Percentiles rank a stretch among this genome's conserved stretches.
Evolutionary conservation across 1,140 invertebrate genomes (phyloP).

Genomic region (Eufriesea mexicana): DNA sequence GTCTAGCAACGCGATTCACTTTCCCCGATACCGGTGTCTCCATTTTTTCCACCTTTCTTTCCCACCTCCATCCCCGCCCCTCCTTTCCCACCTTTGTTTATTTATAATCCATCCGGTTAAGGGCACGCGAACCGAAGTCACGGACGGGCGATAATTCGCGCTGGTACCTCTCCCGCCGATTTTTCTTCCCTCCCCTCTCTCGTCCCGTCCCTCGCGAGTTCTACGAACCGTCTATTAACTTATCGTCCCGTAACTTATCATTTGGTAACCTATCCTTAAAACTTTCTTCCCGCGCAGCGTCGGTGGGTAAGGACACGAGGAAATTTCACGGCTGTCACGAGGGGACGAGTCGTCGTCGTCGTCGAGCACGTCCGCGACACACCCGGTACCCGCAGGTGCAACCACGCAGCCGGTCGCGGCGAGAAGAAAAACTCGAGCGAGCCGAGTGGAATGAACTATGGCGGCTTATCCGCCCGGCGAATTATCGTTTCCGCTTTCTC

Average conservation of each 20-base stretch:
- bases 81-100: background rate
- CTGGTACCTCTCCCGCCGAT: background rate
- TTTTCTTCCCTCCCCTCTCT: background rate
- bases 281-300: background rate
- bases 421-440: slow-evolving; percentile 16
- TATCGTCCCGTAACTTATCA: background rate
- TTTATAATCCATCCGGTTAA: slow-evolving; percentile 27
- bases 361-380: background rate
- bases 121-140: slow-evolving; percentile 1
- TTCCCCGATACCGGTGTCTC: too few relatives aligned
- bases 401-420: background rate
- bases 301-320: background rate
- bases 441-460: slow-evolving; percentile 54
- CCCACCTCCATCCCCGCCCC: too few relatives aligned
- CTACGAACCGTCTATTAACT: background rate
- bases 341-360: too few relatives aligned
- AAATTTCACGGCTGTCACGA: background rate
- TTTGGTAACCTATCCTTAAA: background rate
- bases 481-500: slow-evolving; percentile 66
- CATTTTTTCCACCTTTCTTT: too few relatives aligned
- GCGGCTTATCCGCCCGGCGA: slow-evolving; percentile 61
- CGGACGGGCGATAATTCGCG: slow-evolving; percentile 5
- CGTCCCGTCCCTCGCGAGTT: too few relatives aligned
- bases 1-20: background rate
- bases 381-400: slow-evolving; percentile 7